Evolutionary conservation across 2,888 invertebrate genomes (phyloP).

Genomic region (Cheilosia variabilis): DNA sequence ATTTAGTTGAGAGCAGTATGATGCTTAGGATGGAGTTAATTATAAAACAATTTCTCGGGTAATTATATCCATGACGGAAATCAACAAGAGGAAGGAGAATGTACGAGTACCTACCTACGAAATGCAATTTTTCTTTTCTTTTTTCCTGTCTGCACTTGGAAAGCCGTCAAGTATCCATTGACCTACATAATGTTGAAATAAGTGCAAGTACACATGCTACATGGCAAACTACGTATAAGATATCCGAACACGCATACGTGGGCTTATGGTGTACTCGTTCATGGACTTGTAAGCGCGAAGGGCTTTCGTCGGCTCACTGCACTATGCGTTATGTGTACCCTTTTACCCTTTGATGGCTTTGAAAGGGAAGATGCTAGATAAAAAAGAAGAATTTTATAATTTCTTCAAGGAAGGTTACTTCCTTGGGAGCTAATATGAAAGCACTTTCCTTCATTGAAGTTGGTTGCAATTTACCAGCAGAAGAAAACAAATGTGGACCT

Average conservation of each 20-base stretch:
- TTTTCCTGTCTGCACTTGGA: slow-evolving; percentile 48
- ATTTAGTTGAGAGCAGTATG: slow-evolving; percentile 21
- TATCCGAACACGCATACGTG: slow-evolving; percentile 6
- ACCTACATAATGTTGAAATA: slow-evolving; percentile 57
- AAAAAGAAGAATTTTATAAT: slow-evolving; percentile 17
- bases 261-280: slow-evolving; percentile 33
- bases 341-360: neutral
- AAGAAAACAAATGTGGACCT: neutral
- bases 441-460: slow-evolving; percentile 3
- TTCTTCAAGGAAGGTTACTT: slow-evolving; percentile 50
- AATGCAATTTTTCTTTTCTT: slow-evolving; percentile 13
- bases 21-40: slow-evolving; percentile 44
- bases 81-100: neutral
- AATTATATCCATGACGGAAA: slow-evolving; percentile 29
- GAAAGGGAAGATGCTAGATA: slow-evolving; percentile 8
- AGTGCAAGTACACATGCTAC: slow-evolving; percentile 34
- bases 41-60: slow-evolving; percentile 51
- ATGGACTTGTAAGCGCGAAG: slow-evolving; percentile 34
- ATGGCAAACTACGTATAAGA: neutral
- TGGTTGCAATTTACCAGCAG: neutral
- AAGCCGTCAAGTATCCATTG: slow-evolving; percentile 49
- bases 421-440: slow-evolving; percentile 18
- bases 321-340: neutral
- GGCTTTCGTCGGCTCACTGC: slow-evolving; percentile 37
- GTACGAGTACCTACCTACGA: neutral